phyloP scores from a whole-genome alignment of 2,113 vertebrate genomes.

The Ibidorhyncha struthersii region DNA sequence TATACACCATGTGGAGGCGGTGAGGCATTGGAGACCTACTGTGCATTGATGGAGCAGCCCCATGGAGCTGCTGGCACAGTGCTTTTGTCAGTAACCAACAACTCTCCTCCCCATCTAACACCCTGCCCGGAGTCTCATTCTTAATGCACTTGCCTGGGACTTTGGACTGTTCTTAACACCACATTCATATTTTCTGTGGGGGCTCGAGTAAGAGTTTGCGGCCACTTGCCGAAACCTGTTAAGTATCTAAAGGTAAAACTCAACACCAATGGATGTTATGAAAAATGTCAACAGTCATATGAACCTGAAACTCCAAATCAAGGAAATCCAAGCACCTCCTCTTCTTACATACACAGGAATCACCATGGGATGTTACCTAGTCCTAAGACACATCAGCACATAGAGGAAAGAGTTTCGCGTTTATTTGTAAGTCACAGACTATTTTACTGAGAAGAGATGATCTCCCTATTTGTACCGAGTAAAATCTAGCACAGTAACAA shows the following conservation, averaged over 20 bases:
- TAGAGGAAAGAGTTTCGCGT: neutral
- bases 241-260: neutral
- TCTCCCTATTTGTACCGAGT: neutral
- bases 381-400: neutral
- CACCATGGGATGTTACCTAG: neutral
- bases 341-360: neutral
- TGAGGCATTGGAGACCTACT: neutral
- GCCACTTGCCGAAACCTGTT: neutral
- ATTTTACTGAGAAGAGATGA: neutral
- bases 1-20: neutral
- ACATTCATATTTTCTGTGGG: neutral
- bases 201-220: accelerated
- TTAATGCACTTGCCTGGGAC: neutral
- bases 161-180: neutral
- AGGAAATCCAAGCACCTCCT: neutral
- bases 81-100: neutral
- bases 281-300: neutral
- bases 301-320: neutral
- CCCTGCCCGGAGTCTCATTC: neutral
- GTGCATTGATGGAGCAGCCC: neutral
- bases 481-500: neutral
- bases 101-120: neutral
- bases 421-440: neutral
- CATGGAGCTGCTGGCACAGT: neutral
- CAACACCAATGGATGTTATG: neutral